Evolutionary conservation across 2,888 invertebrate genomes (phyloP).

Genomic region (Diachrysia chrysitis): DNA sequence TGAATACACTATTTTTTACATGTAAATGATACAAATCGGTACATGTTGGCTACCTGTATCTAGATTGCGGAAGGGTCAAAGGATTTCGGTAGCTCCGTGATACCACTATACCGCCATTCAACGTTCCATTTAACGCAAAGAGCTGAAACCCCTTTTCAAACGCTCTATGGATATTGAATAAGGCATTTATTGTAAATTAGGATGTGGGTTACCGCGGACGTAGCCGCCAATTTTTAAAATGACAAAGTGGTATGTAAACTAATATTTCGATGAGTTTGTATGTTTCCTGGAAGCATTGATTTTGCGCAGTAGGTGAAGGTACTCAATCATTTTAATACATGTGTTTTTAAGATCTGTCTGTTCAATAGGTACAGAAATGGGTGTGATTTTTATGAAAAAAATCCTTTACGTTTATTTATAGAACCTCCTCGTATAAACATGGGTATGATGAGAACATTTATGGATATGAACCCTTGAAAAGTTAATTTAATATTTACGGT

Average conservation of each 20-base stretch:
- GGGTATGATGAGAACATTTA: too few species aligned
- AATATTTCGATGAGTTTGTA: conserved; percentile 1
- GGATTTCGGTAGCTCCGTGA: background rate
- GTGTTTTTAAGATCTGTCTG: background rate
- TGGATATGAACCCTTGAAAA: background rate
- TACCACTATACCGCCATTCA: too few species aligned
- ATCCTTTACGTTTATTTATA: background rate
- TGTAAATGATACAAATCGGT: background rate
- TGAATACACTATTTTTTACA: background rate
- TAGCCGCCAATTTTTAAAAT: background rate
- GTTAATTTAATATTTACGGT: background rate
- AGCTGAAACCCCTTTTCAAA: conserved; percentile 4
- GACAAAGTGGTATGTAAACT: background rate
- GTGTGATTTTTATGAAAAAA: too few species aligned
- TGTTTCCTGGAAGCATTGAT: background rate
- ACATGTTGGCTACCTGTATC: background rate
- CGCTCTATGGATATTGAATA: background rate
- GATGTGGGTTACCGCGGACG: background rate
- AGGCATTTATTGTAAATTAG: conserved; percentile 4
- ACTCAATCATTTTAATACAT: background rate
- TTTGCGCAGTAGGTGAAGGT: background rate
- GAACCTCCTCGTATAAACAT: too few species aligned
- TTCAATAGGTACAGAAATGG: background rate
- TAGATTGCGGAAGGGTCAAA: conserved; percentile 6
- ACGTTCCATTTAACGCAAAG: conserved; percentile 3